Evolutionary conservation across 2,113 vertebrate species (phyloP).

Genomic region (Halichoerus grypus): DNA sequence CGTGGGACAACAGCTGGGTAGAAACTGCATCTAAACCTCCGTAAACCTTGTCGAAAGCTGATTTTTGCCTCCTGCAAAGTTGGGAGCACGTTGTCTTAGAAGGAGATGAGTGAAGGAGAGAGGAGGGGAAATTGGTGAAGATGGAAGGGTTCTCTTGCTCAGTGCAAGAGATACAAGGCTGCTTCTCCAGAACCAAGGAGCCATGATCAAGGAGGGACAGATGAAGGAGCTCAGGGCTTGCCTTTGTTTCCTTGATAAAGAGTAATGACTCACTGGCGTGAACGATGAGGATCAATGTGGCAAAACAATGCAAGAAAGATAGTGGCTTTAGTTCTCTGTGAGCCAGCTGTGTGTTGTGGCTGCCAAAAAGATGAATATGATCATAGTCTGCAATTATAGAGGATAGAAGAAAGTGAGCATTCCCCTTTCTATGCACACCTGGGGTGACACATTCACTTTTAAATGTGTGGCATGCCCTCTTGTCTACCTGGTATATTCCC

Average conservation of each 20-base stretch:
- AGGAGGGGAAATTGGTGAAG: not conserved
- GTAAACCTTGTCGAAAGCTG: constrained; percentile 20
- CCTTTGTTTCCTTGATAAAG: constrained; percentile 60
- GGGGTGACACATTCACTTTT: constrained; percentile 45
- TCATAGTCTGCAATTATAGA: constrained; percentile 50
- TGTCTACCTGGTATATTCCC: not conserved
- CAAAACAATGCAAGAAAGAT: constrained; percentile 66
- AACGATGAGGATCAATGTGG: constrained; percentile 7
- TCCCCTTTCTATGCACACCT: constrained; percentile 46
- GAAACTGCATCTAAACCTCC: constrained; percentile 9
- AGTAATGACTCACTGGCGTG: constrained; percentile 50
- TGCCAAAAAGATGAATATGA: constrained; percentile 73
- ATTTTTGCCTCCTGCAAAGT: constrained; percentile 14
- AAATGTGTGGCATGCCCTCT: not conserved
- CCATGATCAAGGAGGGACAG: not conserved
- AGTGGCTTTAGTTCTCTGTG: constrained; percentile 34
- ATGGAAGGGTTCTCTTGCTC: not conserved
- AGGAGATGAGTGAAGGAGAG: not conserved
- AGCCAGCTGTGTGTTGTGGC: constrained; percentile 60
- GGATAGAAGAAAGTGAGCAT: not conserved
- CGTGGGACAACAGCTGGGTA: constrained; percentile 68
- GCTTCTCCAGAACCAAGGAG: not conserved
- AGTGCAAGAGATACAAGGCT: not conserved
- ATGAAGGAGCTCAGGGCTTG: not conserved
- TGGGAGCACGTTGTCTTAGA: not conserved